These are phyloP conservation scores for Baronia brevicornis DNA, from an alignment of 2,888 invertebrate species.

Conservation along the genomic window DNA sequence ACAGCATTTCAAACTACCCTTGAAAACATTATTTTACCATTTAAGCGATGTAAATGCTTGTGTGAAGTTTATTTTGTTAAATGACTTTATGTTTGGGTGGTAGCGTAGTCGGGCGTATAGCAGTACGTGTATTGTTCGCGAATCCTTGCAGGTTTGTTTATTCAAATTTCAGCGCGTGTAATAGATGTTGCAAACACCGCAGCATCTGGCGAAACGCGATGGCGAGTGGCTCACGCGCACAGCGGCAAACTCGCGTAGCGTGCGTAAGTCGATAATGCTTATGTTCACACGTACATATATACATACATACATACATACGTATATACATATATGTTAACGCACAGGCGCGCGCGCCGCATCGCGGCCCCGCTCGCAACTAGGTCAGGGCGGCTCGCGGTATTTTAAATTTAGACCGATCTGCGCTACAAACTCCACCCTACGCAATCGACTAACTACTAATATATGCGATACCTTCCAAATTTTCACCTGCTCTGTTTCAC, in stretches of 20 bases:
- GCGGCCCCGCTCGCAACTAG: conserved; percentile 73
- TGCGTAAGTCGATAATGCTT: too few species aligned
- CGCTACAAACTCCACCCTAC: conserved; percentile 68
- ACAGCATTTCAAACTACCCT: too few species aligned
- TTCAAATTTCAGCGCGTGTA: conserved; percentile 34
- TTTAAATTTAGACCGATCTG: conserved; percentile 74
- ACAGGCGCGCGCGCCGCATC: conserved; percentile 68
- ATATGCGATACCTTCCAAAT: conserved; percentile 45
- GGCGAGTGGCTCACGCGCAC: conserved; percentile 64
- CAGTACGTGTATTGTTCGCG: background rate
- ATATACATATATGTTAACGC: conserved; percentile 49
- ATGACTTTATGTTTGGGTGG: too few species aligned
- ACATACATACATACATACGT: conserved; percentile 18
- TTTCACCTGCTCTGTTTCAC: conserved; percentile 26
- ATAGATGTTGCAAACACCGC: conserved; percentile 60
- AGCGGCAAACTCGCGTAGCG: too few species aligned
- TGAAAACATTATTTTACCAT: too few species aligned
- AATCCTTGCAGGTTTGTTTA: conserved; percentile 22
- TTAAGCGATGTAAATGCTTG: too few species aligned
- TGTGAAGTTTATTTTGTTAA: too few species aligned
- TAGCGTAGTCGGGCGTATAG: too few species aligned
- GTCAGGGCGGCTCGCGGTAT: conserved; percentile 73
- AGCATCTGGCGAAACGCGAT: conserved; percentile 71
- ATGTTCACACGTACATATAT: conserved; percentile 57
- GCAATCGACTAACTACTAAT: conserved; percentile 56